Conservation (phyloP, 2,888 invertebrate genomes). For the Eupithecia abbreviata region DNA sequence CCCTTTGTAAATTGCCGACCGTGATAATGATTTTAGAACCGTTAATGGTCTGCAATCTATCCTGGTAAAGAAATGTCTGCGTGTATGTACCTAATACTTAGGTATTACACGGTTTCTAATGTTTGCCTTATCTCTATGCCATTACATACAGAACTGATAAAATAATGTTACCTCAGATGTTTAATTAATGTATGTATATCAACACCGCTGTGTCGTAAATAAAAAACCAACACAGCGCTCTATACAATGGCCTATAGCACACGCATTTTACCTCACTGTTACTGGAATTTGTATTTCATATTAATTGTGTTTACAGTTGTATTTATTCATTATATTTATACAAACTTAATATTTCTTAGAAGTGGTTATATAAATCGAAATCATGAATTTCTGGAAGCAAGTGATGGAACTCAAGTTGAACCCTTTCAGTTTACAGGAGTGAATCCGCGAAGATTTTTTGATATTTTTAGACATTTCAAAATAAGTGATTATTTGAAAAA, state of each 20-base stretch:
- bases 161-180: background rate
- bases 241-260: background rate
- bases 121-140: background rate
- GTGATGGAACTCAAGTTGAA: background rate
- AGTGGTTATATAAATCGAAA: background rate
- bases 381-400: background rate
- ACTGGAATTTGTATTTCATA: slow-evolving; percentile 1
- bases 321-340: slow-evolving; percentile 1
- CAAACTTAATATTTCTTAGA: background rate
- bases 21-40: no score
- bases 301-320: background rate
- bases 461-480: background rate
- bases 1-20: background rate
- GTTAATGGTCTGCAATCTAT: background rate
- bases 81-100: background rate
- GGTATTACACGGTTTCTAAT: background rate
- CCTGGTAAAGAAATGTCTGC: background rate
- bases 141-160: background rate
- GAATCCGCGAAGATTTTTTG: background rate
- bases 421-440: background rate
- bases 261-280: background rate
- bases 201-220: background rate
- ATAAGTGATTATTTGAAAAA: background rate
- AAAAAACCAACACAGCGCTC: background rate
- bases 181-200: background rate